Conservation (phyloP, 2,113 vertebrate genomes). For the Paracanthobrama guichenoti region DNA sequence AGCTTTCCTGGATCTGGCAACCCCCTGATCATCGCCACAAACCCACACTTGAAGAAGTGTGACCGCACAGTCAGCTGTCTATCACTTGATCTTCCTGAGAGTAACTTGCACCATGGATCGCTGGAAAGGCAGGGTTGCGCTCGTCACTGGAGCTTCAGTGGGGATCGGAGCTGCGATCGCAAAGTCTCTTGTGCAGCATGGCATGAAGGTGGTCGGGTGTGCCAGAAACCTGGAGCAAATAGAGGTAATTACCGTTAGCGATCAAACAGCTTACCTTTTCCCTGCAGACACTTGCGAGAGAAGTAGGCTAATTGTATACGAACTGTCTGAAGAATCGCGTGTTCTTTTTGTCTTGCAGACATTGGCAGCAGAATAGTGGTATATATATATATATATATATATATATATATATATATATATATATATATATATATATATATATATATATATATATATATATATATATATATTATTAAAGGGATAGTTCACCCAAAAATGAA, state of each 20-base stretch:
- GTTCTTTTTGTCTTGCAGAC: not conserved
- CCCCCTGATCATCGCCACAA: not conserved
- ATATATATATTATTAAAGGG: too few species aligned
- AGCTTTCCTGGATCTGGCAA: not conserved
- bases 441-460: too few species aligned
- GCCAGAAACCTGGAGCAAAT: constrained; percentile 83
- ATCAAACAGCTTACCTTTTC: not conserved
- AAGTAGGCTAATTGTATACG: not conserved
- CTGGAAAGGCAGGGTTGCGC: constrained; percentile 82
- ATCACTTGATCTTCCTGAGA: not conserved
- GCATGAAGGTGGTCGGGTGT: constrained; percentile 86
- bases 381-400: too few species aligned
- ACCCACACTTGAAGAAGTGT: not conserved
- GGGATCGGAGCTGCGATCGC: constrained; percentile 83
- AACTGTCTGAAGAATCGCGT: not conserved
- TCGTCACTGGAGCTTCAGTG: constrained; percentile 85
- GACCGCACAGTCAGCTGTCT: not conserved
- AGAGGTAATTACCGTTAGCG: constrained; percentile 70
- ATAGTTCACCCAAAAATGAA: too few species aligned
- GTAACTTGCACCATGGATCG: constrained; percentile 75
- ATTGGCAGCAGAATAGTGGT: constrained; percentile 77
- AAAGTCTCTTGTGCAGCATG: constrained; percentile 79
- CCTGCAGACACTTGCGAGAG: not conserved
- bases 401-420: too few species aligned
- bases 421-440: too few species aligned